Evolutionary conservation across 2,888 invertebrate genomes (phyloP).

Genomic region (Drosophila niveifrons): DNA sequence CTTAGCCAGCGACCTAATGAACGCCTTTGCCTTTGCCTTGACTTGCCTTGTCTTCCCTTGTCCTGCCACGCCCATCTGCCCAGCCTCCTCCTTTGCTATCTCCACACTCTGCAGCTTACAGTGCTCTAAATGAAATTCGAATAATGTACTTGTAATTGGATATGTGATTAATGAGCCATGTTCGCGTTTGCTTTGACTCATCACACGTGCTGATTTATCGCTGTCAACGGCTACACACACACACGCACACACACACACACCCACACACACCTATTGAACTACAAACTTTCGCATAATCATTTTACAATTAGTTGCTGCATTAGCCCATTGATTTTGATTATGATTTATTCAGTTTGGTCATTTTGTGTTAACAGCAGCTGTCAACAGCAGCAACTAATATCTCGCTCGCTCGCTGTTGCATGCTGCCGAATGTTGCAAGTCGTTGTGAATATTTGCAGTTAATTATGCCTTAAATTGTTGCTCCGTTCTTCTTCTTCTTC

Average conservation of each 20-base stretch:
- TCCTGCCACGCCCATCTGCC: conserved; percentile 10
- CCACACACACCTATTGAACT: conserved; percentile 44
- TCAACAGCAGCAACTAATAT: conserved; percentile 23
- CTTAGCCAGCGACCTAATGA: conserved; percentile 62
- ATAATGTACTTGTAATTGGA: conserved; percentile 79
- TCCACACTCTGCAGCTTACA: not conserved
- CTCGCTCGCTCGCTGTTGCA: conserved; percentile 1
- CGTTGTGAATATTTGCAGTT: conserved; percentile 56
- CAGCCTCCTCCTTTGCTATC: not conserved
- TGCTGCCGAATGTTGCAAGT: conserved; percentile 34
- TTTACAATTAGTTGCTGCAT: conserved; percentile 58
- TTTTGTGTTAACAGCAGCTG: conserved; percentile 17
- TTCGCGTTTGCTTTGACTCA: conserved; percentile 74
- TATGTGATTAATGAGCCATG: conserved; percentile 76
- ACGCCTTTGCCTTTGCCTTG: conserved; percentile 30
- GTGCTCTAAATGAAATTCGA: conserved; percentile 56
- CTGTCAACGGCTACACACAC: conserved; percentile 62
- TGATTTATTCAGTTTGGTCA: conserved; percentile 26
- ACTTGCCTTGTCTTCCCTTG: conserved; percentile 20
- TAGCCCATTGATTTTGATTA: conserved; percentile 28
- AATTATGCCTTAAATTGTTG: conserved; percentile 54
- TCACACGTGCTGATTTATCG: conserved; percentile 76
- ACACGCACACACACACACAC: not conserved
- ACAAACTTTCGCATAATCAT: conserved; percentile 68
- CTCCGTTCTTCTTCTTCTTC: not conserved